Evolutionary conservation across 2,888 invertebrate genomes (phyloP).

Genomic region (Amphipoea oculea): DNA sequence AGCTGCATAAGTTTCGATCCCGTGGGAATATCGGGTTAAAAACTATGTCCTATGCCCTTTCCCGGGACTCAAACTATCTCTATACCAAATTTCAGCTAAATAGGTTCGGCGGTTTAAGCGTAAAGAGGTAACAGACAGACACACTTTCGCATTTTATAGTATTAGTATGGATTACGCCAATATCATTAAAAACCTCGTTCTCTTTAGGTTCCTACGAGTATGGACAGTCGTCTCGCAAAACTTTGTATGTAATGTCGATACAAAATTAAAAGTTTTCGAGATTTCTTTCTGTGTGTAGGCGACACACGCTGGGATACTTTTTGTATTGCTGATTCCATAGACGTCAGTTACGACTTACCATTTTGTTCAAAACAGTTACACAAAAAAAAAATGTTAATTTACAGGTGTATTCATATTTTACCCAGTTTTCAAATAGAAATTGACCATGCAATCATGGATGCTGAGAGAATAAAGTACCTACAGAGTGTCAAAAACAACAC

Average conservation of each 20-base stretch:
- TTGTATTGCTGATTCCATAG: not conserved
- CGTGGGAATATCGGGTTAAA: too few species aligned
- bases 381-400: not conserved
- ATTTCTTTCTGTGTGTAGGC: too few species aligned
- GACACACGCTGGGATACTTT: not conserved
- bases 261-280: not conserved
- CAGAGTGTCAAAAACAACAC: slow-evolving; percentile 25
- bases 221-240: not conserved
- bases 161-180: not conserved
- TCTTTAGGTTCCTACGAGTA: too few species aligned
- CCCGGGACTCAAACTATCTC: too few species aligned
- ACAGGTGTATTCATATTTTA: not conserved
- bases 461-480: slow-evolving; percentile 2
- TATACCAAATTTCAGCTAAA: too few species aligned
- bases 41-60: too few species aligned
- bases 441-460: not conserved
- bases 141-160: too few species aligned
- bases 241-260: not conserved
- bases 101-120: too few species aligned
- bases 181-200: not conserved
- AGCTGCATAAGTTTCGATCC: too few species aligned
- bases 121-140: too few species aligned
- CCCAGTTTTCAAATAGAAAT: not conserved
- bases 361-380: not conserved
- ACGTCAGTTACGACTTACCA: not conserved